Evolutionary conservation across 1,140 invertebrate genomes (phyloP).

Genomic region (Drosophila watanabei): DNA sequence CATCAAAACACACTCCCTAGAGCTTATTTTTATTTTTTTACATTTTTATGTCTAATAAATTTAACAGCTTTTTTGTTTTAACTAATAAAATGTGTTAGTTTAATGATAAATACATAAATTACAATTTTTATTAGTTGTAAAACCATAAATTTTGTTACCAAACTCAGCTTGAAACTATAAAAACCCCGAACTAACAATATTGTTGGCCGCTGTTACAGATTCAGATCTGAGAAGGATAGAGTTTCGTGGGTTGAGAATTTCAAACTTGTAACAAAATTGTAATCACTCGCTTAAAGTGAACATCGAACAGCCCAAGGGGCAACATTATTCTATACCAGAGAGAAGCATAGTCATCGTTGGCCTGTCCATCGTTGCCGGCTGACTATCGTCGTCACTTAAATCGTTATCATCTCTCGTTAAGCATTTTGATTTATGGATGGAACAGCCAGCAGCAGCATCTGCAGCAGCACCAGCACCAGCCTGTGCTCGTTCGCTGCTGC

Average conservation of each 20-base stretch:
- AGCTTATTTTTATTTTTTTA: not conserved
- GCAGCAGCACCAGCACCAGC: constrained; percentile 1
- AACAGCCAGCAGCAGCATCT: constrained; percentile 5
- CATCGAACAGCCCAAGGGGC: constrained; percentile 41
- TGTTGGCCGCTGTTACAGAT: constrained; percentile 6
- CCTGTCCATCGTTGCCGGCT: constrained; percentile 30
- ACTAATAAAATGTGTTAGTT: not conserved
- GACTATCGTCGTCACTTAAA: constrained; percentile 61
- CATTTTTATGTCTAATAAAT: not conserved
- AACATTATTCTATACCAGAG: constrained; percentile 34
- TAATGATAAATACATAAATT: not conserved
- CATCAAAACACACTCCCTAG: too few relatives aligned
- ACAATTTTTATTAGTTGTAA: not conserved
- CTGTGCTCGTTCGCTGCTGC: constrained; percentile 10
- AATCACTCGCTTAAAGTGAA: constrained; percentile 24
- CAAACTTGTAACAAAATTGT: constrained; percentile 8
- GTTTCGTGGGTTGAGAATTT: constrained; percentile 6
- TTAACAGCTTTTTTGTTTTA: not conserved
- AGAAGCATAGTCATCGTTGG: constrained; percentile 18
- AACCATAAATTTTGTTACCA: constrained; percentile 1
- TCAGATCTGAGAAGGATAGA: constrained; percentile 1
- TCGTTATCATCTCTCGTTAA: constrained; percentile 71
- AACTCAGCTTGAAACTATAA: not conserved
- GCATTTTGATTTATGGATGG: constrained; percentile 71
- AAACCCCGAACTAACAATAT: too few relatives aligned